Evolutionary conservation across 2,113 vertebrate species (phyloP).

Genomic region (Taurulus bubalis): DNA sequence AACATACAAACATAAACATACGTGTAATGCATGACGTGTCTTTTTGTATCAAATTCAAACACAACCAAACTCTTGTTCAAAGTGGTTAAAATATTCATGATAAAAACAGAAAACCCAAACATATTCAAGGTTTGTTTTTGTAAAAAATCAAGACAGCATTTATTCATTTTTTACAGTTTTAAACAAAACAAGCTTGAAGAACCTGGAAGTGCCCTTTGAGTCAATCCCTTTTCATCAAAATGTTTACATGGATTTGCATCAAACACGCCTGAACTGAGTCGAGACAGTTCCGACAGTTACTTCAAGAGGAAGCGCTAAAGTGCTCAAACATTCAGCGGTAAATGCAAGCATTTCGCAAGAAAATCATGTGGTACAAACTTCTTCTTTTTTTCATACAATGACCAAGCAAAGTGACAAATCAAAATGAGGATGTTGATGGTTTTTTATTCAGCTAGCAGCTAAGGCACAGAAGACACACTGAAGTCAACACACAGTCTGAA

Average conservation of each 20-base stretch:
- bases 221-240: constrained; percentile 21
- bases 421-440: constrained; percentile 42
- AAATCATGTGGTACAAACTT: not conserved
- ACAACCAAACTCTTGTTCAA: constrained; percentile 16
- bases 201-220: not conserved
- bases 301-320: constrained; percentile 66
- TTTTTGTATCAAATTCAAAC: not conserved
- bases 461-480: constrained; percentile 55
- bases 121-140: constrained; percentile 3
- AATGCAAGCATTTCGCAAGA: constrained; percentile 50
- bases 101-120: constrained; percentile 36
- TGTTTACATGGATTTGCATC: constrained; percentile 10
- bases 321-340: constrained; percentile 66
- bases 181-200: constrained; percentile 31
- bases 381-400: constrained; percentile 6
- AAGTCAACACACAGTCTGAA: constrained; percentile 31
- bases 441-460: constrained; percentile 61
- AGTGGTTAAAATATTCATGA: constrained; percentile 11
- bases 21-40: no score
- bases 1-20: no score
- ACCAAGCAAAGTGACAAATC: constrained; percentile 42
- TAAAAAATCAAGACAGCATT: constrained; percentile 53
- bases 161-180: constrained; percentile 34
- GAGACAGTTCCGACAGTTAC: constrained; percentile 1
- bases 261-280: constrained; percentile 21